Base-by-base conservation (phyloP, 1,140 invertebrate genomes). In the Drosophila lacteicornis region DNA sequence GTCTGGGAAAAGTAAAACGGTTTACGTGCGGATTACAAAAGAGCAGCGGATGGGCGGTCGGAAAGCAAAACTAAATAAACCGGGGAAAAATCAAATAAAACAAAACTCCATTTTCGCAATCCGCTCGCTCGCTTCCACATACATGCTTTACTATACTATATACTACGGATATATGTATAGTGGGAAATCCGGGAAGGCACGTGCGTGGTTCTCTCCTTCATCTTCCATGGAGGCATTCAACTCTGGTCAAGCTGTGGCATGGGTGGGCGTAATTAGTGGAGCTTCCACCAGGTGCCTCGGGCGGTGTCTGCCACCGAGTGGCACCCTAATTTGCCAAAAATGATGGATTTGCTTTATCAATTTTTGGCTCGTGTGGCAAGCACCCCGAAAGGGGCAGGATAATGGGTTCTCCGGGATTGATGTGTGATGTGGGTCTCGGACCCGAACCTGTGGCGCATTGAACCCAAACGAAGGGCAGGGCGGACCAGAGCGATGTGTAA, bases 301-400 rank as follows among this genome's bases (percentile, higher is more conserved):
- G 57, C 47, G 61, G 82, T 85, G 82, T 50, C 74, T 79, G 82
- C 79, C 82, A 85, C 78, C 65, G 79, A 25, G 68, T 71, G 75
- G 82, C 79, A 85, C 82, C 82, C 74, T 86, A 82, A 85, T 79
- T 81, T 82, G 82, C 77, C 61, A 57, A 74, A 80, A 74, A 47
- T 71, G 58, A 84, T 84, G 80, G 67, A 75, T 79, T 87, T 77
- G 71, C 49, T 70, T 70, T 83, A 88, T 83, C 76, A 88, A 80
- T 87, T 80, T 40, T 55, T 55, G 70, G 70, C 70, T 70, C 70
- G 70, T 60, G 68, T 74, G 66, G 8, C 11, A 22, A 9, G 27
- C 69, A 49, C 46, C 69, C 59, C n/a, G 12, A 40, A 30, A 33
- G 40, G 6, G 15, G 46, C 40, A 30, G 43, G 45, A 43, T 76